Evolutionary conservation across 2,113 vertebrate genomes (phyloP), one percentile per base, ranked within the genome.

Genomic region (Paedocypris sp.): DNA sequence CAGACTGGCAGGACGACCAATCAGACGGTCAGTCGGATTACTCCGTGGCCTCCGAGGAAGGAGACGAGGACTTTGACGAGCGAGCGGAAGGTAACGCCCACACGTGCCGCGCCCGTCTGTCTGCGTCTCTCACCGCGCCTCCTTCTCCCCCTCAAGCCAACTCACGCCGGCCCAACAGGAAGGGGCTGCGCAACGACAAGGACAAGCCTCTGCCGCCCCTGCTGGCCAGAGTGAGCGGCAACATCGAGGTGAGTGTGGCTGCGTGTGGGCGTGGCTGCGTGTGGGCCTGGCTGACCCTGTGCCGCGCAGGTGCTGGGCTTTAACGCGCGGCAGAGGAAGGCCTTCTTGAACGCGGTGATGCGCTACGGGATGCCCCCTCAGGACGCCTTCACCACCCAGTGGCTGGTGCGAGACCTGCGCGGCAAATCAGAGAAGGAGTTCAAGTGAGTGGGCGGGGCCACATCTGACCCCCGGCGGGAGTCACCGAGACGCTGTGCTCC

Each of bases 311-410:
- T 98, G 36, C 73, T 98, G 80, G 94, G 94, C 45, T 97, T 98
- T 81, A 97, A 98, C 22, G 92, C 92, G 58, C 89, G 94, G 6
- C 94, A 98, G 77, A 80, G 94, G 71, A 98, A 98, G 78, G 94
- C 94, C 18, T 97, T 97, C 84, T 85, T 98, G 68, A 98, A 98
- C n/a, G 94, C 93, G 3, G 96, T 98, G 73, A 96, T 98, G 93
- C 92, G 94, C 64, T 98, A 97, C n/a, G 94, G 94, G 61, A 98
- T 98, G 94, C 94, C 94, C 1, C 94, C 94, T 1, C 94, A 98
- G 71, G 94, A 98, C 52, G 94, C 93, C 63, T 98, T 98, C 73
- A 96, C 93, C 60, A 96, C 93, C 20, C 94, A 98, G 72, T 97
- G 94, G 94, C 87, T 98, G 64, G 94, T 98, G 68, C 77, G 94